Percentiles rank a stretch among this genome's conserved stretches.
phyloP scores from a whole-genome alignment of 2,888 invertebrate species.

The Leptopilina syphax region DNA sequence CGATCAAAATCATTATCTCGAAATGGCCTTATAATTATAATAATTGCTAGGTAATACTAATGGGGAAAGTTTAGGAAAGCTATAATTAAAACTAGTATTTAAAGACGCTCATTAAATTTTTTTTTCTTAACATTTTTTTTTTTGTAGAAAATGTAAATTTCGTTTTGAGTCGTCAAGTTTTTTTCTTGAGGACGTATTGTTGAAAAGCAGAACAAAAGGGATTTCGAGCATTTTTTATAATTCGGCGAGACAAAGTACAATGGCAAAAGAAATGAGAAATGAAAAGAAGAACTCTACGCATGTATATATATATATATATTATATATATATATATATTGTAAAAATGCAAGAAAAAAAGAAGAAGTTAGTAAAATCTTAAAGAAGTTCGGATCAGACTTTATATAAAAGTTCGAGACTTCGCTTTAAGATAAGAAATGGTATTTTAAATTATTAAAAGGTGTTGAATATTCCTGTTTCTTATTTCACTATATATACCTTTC shows the following conservation, averaged over 20 bases:
- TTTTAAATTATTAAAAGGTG: slow-evolving; percentile 49
- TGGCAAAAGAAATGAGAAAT: slow-evolving; percentile 16
- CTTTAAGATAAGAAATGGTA: slow-evolving; percentile 40
- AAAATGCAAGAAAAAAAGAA: too few species aligned
- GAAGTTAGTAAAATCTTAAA: slow-evolving; percentile 17
- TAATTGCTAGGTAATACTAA: background rate
- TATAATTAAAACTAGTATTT: background rate
- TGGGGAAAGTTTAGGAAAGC: too few species aligned
- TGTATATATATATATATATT: too few species aligned
- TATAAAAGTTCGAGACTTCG: slow-evolving; percentile 25
- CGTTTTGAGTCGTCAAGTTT: background rate
- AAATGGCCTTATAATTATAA: background rate
- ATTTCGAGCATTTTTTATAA: slow-evolving; percentile 3
- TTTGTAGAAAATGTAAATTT: background rate
- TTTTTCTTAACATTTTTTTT: background rate
- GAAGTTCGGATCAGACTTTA: slow-evolving; percentile 16
- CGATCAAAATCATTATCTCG: too few species aligned
- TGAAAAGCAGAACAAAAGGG: slow-evolving; percentile 1
- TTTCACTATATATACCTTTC: slow-evolving; percentile 44
- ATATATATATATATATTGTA: too few species aligned
- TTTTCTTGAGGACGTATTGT: slow-evolving; percentile 9
- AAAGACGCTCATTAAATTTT: slow-evolving; percentile 1
- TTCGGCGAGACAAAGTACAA: slow-evolving; percentile 14
- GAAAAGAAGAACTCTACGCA: background rate
- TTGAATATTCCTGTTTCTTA: slow-evolving; percentile 52